Base-by-base conservation (phyloP, 2,888 invertebrate genomes). In the Isoperla grammatica region DNA sequence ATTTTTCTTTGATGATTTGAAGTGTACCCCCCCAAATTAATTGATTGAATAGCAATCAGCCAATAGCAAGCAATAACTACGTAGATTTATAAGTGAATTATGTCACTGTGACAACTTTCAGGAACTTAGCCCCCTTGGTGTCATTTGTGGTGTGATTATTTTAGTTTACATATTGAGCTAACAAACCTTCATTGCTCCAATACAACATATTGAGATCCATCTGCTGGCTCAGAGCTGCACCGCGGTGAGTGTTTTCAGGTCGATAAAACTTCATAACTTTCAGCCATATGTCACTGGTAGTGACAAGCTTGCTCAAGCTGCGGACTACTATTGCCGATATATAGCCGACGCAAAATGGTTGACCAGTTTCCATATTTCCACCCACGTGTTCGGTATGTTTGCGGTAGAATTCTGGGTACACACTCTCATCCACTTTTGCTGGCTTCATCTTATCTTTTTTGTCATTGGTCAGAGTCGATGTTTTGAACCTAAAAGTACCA, bases 341-440 rank as follows among this genome's bases (percentile, higher is more conserved):
- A 53, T 82, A 79, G 1, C 83, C 90, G 9, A 92, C 79, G 66
- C 85, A 81, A 72, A 89, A 91, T 1, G 91, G 89, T 63, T 87
- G 84, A 0, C 87, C 85, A 0, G 87, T 86, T 63, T 86, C 83
- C 12, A 79, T 71, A 68, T 89, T 88, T 0, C 88, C 87, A 66
- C 87, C 86, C 19, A 85, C 72, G 61, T 74, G 73, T 64, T 86
- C 86, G 12, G 81, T 80, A 45, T 80, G 82, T 74, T 90, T 91
- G 59, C 91, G 78, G 71, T 90, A 91, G 68, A 83, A 85, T 72
- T 93, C 92, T 0, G 91, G 85, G 70, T 88, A 91, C 35, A 84
- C 71, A n/a, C 82, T 79, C 71, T 88, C 87, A 72, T 91, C 87
- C 1, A 84, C 79, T 65, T 79, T 65, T 64, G 22, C 53, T 17